Base-by-base conservation (phyloP, 2,888 invertebrate species). In the Tenthredo livida region DNA sequence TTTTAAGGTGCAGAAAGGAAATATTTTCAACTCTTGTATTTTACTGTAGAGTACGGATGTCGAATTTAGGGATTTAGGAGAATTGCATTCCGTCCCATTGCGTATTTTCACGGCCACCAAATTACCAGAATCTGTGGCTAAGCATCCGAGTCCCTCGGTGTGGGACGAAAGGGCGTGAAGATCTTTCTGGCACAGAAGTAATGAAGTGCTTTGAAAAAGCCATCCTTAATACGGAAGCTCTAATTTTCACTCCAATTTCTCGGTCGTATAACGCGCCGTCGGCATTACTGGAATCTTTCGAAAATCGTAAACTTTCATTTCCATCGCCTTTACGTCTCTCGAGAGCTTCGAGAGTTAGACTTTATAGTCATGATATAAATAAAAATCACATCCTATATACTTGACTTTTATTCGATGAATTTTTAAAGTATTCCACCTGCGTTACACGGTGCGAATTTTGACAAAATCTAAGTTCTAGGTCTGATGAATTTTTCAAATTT, bases 221-320 rank as follows among this genome's bases (percentile, higher is more conserved):
- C 83, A 83, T 83, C 83, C 83, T 54, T 50, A 80, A 80, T 80
- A 61, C 80, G 80, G 80, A 37, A 80, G 80, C 80, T 61, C 80
- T 80, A 80, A 80, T 80, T 80, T 80, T 80, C 80, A 80, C 80
- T 80, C 80, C 80, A 80, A 80, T 80, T 80, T 80, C 80, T 61
- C 61, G 61, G 80, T 80, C 80, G 80, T 80, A 80, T 80, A 80
- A 80, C 80, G 58, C 37, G 80, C 80, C 61, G 58, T 40, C 80
- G 61, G 80, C 58, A 25, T 80, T 80, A 80, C 80, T 58, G 80
- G 21, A 80, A 80, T 80, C 80, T 80, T 80, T 80, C 61, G 80
- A 37, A 80, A 80, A 80, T 80, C 80, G 80, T 80, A 80, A 80
- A 80, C 80, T 61, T 80, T 80, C 61, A 80, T 80, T 80, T 61